Evolutionary conservation across 1,140 invertebrate species (phyloP).

Genomic region (Tetragnatha versicolor): DNA sequence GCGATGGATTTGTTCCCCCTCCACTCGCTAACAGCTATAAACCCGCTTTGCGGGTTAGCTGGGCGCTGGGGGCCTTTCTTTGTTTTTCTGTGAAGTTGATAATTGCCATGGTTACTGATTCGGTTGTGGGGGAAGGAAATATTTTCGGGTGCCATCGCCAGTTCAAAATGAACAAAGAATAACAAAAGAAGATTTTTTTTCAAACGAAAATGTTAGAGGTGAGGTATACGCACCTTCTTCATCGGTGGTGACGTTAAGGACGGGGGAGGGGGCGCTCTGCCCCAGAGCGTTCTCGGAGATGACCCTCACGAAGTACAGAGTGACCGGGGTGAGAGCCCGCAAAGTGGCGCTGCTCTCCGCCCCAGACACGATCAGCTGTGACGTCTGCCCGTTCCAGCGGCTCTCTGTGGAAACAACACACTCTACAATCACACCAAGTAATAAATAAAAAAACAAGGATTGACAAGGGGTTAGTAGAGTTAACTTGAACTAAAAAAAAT

Average conservation of each 20-base stretch:
- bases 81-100: not conserved
- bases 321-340: constrained; percentile 77
- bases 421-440: no score
- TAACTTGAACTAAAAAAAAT: no score
- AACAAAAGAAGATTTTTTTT: not conserved
- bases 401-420: no score
- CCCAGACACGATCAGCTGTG: constrained; percentile 41
- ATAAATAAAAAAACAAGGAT: no score
- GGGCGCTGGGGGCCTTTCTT: no score
- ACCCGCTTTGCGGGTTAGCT: no score
- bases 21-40: no score
- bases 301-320: constrained; percentile 89
- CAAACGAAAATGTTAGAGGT: not conserved
- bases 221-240: constrained; percentile 75
- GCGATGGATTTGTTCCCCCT: no score
- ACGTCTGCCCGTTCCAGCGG: constrained; percentile 40
- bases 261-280: constrained; percentile 86
- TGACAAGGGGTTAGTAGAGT: no score
- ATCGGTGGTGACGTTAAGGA: constrained; percentile 90
- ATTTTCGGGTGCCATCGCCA: not conserved
- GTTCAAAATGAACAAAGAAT: no score
- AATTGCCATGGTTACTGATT: not conserved
- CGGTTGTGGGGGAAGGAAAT: not conserved
- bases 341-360: constrained; percentile 56
- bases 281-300: constrained; percentile 94